A percentile compares a stretch with the other conserved stretches of the same genome.
phyloP scores from a whole-genome alignment of 2,888 invertebrate species.

The Athrips mouffetella region DNA sequence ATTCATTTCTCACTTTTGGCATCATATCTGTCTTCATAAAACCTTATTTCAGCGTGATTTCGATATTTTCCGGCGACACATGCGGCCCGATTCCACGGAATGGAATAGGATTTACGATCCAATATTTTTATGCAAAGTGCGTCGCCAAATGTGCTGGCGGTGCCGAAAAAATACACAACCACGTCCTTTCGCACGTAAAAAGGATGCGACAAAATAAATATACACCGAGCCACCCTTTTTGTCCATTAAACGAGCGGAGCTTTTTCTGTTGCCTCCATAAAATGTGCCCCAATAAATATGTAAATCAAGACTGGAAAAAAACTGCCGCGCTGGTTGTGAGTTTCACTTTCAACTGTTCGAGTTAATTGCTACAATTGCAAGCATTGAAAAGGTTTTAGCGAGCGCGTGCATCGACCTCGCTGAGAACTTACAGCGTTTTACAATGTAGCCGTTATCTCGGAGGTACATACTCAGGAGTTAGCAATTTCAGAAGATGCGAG shows the following conservation, averaged over 20 bases:
- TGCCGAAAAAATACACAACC: conserved; percentile 66
- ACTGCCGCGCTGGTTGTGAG: conserved; percentile 49
- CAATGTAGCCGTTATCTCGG: background rate
- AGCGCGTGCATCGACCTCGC: conserved; percentile 53
- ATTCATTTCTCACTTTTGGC: conserved; percentile 59
- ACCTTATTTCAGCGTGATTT: conserved; percentile 56
- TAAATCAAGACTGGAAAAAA: conserved; percentile 69
- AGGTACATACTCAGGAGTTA: conserved; percentile 1
- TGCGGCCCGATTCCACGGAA: conserved; percentile 60
- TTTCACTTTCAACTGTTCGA: conserved; percentile 70
- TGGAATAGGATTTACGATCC: conserved; percentile 67
- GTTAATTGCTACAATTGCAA: conserved; percentile 70
- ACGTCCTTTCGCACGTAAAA: conserved; percentile 75
- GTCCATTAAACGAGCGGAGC: conserved; percentile 73
- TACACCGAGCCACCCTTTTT: conserved; percentile 76
- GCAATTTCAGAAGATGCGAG: conserved; percentile 4
- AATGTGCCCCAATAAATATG: conserved; percentile 79
- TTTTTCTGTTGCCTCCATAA: conserved; percentile 72
- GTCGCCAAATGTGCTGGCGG: conserved; percentile 73
- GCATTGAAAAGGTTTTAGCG: conserved; percentile 41
- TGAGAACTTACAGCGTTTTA: background rate
- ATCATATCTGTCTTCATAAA: conserved; percentile 57
- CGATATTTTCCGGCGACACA: conserved; percentile 63
- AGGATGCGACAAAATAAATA: conserved; percentile 78
- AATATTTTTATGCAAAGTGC: conserved; percentile 77